phyloP scores from a whole-genome alignment of 2,888 invertebrate genomes.

The Aquatica leii region DNA sequence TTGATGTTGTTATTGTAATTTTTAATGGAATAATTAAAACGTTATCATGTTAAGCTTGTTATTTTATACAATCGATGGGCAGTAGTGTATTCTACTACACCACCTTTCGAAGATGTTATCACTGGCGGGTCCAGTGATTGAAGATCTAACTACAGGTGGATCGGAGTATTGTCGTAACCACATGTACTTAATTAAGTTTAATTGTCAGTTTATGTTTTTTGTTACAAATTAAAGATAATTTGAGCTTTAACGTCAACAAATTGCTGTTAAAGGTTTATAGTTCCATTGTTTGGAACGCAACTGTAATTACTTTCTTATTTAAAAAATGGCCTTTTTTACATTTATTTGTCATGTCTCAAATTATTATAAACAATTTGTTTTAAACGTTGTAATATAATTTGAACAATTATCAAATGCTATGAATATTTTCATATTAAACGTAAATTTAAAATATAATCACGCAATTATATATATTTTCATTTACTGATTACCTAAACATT shows the following conservation, averaged over 20 bases:
- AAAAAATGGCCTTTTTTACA: slow-evolving; percentile 54
- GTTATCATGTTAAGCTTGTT: slow-evolving; percentile 61
- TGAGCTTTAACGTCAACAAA: slow-evolving; percentile 60
- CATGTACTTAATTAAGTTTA: slow-evolving; percentile 54
- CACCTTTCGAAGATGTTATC: slow-evolving; percentile 36
- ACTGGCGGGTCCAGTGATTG: slow-evolving; percentile 52
- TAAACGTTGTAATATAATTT: slow-evolving; percentile 60
- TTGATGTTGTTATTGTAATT: slow-evolving; percentile 61
- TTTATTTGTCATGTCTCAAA: slow-evolving; percentile 47
- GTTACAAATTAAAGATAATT: slow-evolving; percentile 51
- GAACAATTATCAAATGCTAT: slow-evolving; percentile 59
- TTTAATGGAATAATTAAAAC: slow-evolving; percentile 59
- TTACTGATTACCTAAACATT: slow-evolving; percentile 7
- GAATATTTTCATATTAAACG: slow-evolving; percentile 61
- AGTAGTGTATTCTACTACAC: slow-evolving; percentile 26
- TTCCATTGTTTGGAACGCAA: slow-evolving; percentile 54
- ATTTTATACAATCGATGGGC: slow-evolving; percentile 55
- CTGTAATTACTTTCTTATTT: slow-evolving; percentile 57
- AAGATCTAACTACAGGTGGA: slow-evolving; percentile 55
- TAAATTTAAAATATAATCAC: slow-evolving; percentile 60
- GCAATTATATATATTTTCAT: slow-evolving; percentile 30
- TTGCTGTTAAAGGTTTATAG: slow-evolving; percentile 54
- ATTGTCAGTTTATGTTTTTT: slow-evolving; percentile 59
- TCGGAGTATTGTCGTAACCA: slow-evolving; percentile 57
- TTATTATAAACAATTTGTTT: slow-evolving; percentile 57